Evolutionary conservation across 2,797 vertebrate genomes (phyloP).

Genomic region (Alauda arvensis): DNA sequence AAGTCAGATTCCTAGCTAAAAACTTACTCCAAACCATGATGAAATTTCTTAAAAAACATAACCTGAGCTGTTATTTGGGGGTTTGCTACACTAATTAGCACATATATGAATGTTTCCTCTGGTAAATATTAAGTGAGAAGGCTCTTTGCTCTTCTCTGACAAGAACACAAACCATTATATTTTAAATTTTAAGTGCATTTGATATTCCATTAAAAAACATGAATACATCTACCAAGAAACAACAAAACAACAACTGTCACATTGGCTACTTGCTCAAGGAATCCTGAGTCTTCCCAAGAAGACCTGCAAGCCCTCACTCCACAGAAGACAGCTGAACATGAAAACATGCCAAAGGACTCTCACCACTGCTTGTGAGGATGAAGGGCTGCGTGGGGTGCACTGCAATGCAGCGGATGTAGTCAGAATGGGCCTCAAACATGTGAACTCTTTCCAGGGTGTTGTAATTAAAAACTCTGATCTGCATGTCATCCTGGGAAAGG

Average conservation of each 20-base stretch:
- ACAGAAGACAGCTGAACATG: neutral
- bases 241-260: neutral
- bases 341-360: neutral
- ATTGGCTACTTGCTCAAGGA: neutral
- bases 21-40: neutral
- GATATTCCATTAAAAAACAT: neutral
- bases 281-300: neutral
- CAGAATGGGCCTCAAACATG: conserved; percentile 97
- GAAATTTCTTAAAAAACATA: neutral
- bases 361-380: conserved; percentile 97
- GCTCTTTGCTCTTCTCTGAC: neutral
- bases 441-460: conserved; percentile 96
- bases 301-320: neutral
- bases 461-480: conserved; percentile 97
- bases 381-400: conserved; percentile 97
- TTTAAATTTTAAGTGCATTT: neutral
- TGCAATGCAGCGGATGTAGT: conserved; percentile 98
- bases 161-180: neutral
- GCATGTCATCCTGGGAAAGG: conserved; percentile 91
- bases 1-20: neutral
- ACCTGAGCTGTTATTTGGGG: neutral
- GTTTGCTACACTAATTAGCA: neutral
- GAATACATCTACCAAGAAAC: neutral
- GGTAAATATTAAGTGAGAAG: conserved; percentile 1
- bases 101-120: neutral